Evolutionary conservation across 2,888 invertebrate genomes (phyloP).

Genomic region (Agrypnus murinus): DNA sequence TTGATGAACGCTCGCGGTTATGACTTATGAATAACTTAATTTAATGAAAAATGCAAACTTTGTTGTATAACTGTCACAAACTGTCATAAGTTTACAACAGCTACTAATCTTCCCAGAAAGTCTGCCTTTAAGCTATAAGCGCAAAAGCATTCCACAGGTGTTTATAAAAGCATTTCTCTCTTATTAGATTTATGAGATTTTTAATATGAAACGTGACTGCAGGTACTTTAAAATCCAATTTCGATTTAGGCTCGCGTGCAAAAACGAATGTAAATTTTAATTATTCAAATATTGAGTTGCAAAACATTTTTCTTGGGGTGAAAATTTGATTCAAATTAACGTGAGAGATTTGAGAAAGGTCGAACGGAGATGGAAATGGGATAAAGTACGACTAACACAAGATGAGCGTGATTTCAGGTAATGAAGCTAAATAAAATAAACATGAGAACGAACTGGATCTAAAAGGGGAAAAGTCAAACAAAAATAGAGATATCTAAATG

Average conservation of each 20-base stretch:
- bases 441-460: too few relatives aligned
- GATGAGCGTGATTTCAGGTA: too few relatives aligned
- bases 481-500: too few relatives aligned
- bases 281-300: neutral
- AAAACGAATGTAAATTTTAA: slow-evolving; percentile 6
- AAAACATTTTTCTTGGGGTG: too few relatives aligned
- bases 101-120: slow-evolving; percentile 22
- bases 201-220: slow-evolving; percentile 17
- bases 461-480: too few relatives aligned
- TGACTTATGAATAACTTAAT: slow-evolving; percentile 14
- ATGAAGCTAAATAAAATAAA: too few relatives aligned
- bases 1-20: neutral
- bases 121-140: slow-evolving; percentile 10
- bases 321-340: too few relatives aligned
- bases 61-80: slow-evolving; percentile 16
- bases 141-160: slow-evolving; percentile 24
- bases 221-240: neutral
- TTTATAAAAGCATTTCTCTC: neutral
- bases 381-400: too few relatives aligned
- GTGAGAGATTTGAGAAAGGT: too few relatives aligned
- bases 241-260: neutral
- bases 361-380: too few relatives aligned
- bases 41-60: neutral
- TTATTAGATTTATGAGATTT: slow-evolving; percentile 19
- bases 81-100: slow-evolving; percentile 17